These are phyloP conservation scores for Phengaris arion DNA, from an alignment of 2,888 invertebrate species.

Conservation along the genomic window DNA sequence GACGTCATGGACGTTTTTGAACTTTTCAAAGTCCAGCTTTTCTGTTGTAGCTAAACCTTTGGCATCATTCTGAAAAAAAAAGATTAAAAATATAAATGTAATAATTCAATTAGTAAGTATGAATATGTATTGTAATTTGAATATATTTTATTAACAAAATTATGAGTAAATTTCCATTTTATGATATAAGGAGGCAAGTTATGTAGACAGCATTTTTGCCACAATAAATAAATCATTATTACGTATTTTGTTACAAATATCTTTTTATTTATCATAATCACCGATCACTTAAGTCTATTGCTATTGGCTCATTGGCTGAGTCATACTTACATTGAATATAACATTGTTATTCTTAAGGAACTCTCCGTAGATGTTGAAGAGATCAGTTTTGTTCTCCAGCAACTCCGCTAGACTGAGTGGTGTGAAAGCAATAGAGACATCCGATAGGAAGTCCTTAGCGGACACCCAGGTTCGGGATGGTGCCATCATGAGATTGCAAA, in stretches of 20 bases:
- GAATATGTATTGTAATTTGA: no score
- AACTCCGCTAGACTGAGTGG: conserved; percentile 79
- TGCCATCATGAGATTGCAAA: conserved; percentile 81
- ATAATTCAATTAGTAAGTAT: neutral
- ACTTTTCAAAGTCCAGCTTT: conserved; percentile 67
- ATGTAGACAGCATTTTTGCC: no score
- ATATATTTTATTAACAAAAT: no score
- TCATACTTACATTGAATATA: conserved; percentile 67
- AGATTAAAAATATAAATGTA: neutral
- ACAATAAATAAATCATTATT: no score
- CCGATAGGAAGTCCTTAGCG: conserved; percentile 68
- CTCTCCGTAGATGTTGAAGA: conserved; percentile 83
- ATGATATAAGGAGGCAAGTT: no score
- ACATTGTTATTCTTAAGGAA: conserved; percentile 74
- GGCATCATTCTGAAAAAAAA: conserved; percentile 65
- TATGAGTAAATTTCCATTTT: no score
- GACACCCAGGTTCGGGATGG: conserved; percentile 80
- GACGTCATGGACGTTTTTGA: conserved; percentile 67
- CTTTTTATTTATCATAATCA: no score
- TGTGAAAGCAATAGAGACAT: conserved; percentile 83
- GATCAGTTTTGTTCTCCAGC: conserved; percentile 76
- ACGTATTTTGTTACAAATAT: no score
- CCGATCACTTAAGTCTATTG: no score
- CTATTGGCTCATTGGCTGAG: no score
- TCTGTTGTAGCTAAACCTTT: conserved; percentile 65